Percentiles rank a stretch among this genome's conserved stretches.
phyloP scores from a whole-genome alignment of 2,797 vertebrate genomes.

The Phataginus tetradactyla region DNA sequence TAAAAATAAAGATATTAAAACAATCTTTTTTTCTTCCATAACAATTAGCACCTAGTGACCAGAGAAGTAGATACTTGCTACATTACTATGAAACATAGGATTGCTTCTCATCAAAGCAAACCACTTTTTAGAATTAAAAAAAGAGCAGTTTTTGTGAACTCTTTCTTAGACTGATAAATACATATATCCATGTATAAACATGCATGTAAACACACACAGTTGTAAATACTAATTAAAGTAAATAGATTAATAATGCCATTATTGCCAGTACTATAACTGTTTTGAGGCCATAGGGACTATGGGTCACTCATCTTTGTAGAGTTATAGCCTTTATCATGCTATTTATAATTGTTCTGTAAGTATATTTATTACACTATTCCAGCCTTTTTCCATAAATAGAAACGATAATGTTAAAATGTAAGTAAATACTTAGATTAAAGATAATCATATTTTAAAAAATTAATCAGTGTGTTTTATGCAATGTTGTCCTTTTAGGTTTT shows the following conservation, averaged over 20 bases:
- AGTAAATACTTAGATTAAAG: slow-evolving; percentile 1
- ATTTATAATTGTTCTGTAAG: neutral
- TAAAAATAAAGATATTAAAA: neutral
- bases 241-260: neutral
- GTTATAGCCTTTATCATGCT: neutral
- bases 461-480: neutral
- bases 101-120: neutral
- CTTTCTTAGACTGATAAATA: neutral
- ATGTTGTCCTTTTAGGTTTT: neutral
- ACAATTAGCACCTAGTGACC: neutral
- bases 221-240: neutral
- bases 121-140: neutral
- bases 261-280: neutral
- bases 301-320: neutral
- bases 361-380: neutral
- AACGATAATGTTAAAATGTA: neutral
- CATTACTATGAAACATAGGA: neutral
- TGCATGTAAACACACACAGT: neutral
- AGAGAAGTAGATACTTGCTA: neutral
- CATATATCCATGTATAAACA: neutral
- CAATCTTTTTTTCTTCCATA: neutral
- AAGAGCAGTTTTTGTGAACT: neutral
- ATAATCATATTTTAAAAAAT: neutral
- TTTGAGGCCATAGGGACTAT: neutral
- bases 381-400: neutral